These are phyloP conservation scores for Spilosoma lubricipeda DNA, from an alignment of 2,888 invertebrate genomes.

Conservation along the genomic window DNA sequence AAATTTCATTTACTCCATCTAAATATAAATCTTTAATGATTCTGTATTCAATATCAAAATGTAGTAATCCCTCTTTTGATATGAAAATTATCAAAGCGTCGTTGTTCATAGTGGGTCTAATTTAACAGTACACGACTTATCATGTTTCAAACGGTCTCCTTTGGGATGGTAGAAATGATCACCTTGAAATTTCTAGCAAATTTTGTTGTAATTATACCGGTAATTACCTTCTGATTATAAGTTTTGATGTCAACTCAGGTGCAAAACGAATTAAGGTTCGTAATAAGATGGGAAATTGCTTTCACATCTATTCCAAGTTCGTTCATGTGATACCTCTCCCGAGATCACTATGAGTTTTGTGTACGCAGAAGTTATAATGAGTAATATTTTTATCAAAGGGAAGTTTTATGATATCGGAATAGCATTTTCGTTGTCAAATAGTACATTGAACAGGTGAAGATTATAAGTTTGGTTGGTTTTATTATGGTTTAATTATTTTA, in stretches of 20 bases:
- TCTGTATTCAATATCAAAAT: constrained; percentile 42
- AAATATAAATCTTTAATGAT: constrained; percentile 41
- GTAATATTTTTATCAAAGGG: constrained; percentile 62
- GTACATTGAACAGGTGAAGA: constrained; percentile 40
- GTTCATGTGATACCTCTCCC: constrained; percentile 49
- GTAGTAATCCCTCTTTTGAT: constrained; percentile 49
- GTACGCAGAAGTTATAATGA: constrained; percentile 62
- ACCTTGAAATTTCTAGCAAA: constrained; percentile 40
- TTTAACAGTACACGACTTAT: constrained; percentile 43
- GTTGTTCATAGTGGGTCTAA: constrained; percentile 38
- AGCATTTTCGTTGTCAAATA: constrained; percentile 50
- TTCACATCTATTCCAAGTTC: constrained; percentile 52
- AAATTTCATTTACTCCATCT: constrained; percentile 36
- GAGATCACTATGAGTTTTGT: constrained; percentile 48
- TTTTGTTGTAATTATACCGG: constrained; percentile 54
- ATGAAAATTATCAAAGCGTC: constrained; percentile 46
- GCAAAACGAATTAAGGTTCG: constrained; percentile 66
- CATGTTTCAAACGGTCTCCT: constrained; percentile 38
- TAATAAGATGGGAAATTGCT: constrained; percentile 65
- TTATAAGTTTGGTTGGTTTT: constrained; percentile 39
- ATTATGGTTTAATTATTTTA: constrained; percentile 28
- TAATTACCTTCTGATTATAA: constrained; percentile 68
- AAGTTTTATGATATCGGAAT: constrained; percentile 62
- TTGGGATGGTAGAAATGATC: constrained; percentile 32
- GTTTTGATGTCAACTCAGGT: constrained; percentile 69